Evolutionary conservation across 2,113 vertebrate genomes (phyloP), one percentile per base, ranked within the genome.

Genomic region (Diphyllodes magnificus): DNA sequence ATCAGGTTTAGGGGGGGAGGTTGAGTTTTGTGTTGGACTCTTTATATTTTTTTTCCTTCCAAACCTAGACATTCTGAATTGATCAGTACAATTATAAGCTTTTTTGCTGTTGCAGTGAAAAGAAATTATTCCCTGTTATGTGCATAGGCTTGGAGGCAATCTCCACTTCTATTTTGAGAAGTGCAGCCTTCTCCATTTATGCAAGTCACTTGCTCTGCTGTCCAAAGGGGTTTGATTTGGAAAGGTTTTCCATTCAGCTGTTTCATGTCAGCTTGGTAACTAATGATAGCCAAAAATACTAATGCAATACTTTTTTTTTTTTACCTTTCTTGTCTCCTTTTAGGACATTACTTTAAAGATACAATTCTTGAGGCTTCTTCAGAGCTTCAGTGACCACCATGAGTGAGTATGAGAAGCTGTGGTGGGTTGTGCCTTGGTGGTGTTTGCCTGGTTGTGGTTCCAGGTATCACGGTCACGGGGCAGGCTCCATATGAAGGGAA

Each of bases 341-440:
- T 90, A 99, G 99, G 99, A 99, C 97, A 99, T 99, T 93, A 99
- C 99, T 72, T 98, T 99, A 95, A 99, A 99, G 98, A 99, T 99
- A 96, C 99, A 99, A 95, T 99, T 99, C 94, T 95, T 99, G 97
- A 98, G 99, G 93, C 98, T 99, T 71, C 98, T 99, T 59, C 99
- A 99, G 97, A 99, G 99, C 96, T 99, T 99, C 97, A 99, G 99
- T 72, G 99, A 99, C 96, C 99, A 99, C 95, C 99, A 99, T 3
- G 99, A 99, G 99, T 99, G 97, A 99, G 99, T 98, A 98, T 77
- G 22, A 77, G 60, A 72, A 28, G 57, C 81, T 71, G 69, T 45
- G 54, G 18, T 61, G 15, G 75, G 3, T 45, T n/a, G 28, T 71
- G 90, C 24, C 54, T 95, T 2, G 0, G 27, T 15, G 5, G 21